phyloP scores from a whole-genome alignment of 2,797 vertebrate genomes.

The Rhadinocentrus ornatus region DNA sequence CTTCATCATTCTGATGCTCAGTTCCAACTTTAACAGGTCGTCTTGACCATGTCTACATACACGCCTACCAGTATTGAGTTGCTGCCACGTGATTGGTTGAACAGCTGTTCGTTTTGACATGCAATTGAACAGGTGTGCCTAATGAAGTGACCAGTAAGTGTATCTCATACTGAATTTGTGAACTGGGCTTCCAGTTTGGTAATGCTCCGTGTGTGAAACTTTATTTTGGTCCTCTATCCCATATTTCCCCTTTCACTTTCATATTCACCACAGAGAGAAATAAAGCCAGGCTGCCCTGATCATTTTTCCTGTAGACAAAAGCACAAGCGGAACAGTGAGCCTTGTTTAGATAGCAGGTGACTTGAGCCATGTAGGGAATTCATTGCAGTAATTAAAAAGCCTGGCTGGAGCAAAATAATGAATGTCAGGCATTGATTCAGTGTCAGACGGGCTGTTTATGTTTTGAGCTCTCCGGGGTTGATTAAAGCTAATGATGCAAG shows the following conservation, averaged over 20 bases:
- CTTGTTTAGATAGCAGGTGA: conserved; percentile 57
- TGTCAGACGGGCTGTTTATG: conserved; percentile 52
- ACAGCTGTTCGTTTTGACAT: no score
- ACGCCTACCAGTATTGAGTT: no score
- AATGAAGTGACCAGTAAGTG: no score
- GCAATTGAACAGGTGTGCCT: no score
- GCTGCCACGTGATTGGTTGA: no score
- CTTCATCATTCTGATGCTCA: no score
- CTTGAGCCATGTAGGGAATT: conserved; percentile 67
- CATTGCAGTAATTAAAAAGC: conserved; percentile 80
- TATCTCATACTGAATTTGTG: no score
- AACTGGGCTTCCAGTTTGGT: no score
- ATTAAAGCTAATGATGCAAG: conserved; percentile 67
- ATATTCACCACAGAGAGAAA: conserved; percentile 23
- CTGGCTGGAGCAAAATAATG: conserved; percentile 72
- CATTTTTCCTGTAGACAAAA: conserved; percentile 46
- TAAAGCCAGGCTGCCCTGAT: conserved; percentile 15
- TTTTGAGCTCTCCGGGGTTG: conserved; percentile 44
- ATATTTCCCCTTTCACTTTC: not conserved
- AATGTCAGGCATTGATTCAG: conserved; percentile 77
- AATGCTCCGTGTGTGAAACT: not conserved
- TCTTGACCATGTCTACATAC: no score
- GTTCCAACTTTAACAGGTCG: no score
- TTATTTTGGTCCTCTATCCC: conserved; percentile 5
- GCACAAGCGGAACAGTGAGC: conserved; percentile 51